These are phyloP conservation scores for Drosophila obscura DNA, from an alignment of 1,140 invertebrate species.

Conservation along the genomic window DNA sequence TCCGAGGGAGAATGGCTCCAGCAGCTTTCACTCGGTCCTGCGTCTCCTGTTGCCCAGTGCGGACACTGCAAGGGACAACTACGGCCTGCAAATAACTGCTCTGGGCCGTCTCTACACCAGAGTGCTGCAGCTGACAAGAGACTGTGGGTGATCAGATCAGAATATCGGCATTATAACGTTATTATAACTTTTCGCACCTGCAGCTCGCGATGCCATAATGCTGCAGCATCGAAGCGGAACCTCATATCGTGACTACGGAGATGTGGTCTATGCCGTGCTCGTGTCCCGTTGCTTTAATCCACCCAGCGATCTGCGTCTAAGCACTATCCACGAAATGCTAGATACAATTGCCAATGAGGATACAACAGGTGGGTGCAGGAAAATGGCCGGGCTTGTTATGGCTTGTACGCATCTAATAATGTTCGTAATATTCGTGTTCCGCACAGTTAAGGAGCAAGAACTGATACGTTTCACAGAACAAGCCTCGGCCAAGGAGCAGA, in stretches of 20 bases:
- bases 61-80: conserved; percentile 87
- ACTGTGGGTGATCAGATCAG: conserved; percentile 63
- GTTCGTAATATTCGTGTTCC: conserved; percentile 1
- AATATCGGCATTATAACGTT: background rate
- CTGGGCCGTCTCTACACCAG: conserved; percentile 88
- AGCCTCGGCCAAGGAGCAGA: conserved; percentile 90
- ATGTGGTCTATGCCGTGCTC: conserved; percentile 89
- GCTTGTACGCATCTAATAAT: background rate
- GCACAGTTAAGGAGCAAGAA: conserved; percentile 84
- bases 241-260: conserved; percentile 88
- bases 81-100: conserved; percentile 88
- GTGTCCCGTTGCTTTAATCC: conserved; percentile 86
- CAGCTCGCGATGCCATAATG: conserved; percentile 87
- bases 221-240: conserved; percentile 86
- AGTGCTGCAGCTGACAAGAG: conserved; percentile 88
- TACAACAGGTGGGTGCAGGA: conserved; percentile 61
- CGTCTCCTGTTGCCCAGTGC: conserved; percentile 89
- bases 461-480: conserved; percentile 85
- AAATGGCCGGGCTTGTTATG: background rate
- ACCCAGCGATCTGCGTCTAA: conserved; percentile 85
- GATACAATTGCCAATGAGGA: conserved; percentile 88
- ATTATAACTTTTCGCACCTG: background rate
- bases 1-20: conserved; percentile 62
- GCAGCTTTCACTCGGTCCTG: conserved; percentile 88
- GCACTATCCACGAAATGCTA: conserved; percentile 88